Evolutionary conservation across 1,140 invertebrate species (phyloP).

Genomic region (Campoletis sonorensis): DNA sequence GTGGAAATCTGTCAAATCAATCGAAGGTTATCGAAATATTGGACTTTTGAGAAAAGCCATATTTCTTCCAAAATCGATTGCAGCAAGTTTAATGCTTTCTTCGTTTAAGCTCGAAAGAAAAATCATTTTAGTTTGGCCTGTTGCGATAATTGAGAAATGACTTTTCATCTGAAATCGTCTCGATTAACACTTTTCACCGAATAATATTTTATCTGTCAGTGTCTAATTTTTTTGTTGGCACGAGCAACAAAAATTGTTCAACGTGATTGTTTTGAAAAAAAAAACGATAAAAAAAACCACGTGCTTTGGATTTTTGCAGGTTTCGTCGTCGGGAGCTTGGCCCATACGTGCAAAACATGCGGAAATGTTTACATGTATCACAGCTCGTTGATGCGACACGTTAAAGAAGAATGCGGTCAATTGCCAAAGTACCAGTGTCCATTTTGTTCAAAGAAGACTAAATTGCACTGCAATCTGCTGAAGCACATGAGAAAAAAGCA

Average conservation of each 20-base stretch:
- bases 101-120: too few species aligned
- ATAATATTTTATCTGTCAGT: neutral
- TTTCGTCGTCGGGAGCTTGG: slow-evolving; percentile 35
- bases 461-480: slow-evolving; percentile 70
- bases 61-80: too few species aligned
- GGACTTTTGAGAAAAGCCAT: too few species aligned
- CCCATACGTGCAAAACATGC: slow-evolving; percentile 69
- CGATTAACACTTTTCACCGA: neutral
- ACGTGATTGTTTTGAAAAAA: neutral
- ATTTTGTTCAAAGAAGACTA: slow-evolving; percentile 71
- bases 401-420: slow-evolving; percentile 76
- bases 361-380: slow-evolving; percentile 74
- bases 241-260: neutral
- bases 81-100: too few species aligned
- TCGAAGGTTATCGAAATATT: too few species aligned
- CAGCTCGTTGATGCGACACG: slow-evolving; percentile 72
- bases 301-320: slow-evolving; percentile 59
- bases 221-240: neutral
- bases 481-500: slow-evolving; percentile 70
- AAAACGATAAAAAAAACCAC: slow-evolving; percentile 15
- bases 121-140: too few species aligned
- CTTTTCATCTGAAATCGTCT: neutral
- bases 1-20: too few species aligned
- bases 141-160: neutral
- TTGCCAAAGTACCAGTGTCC: slow-evolving; percentile 75